Conservation (phyloP, 2,113 vertebrate genomes). For the Chrysochloris asiatica region DNA sequence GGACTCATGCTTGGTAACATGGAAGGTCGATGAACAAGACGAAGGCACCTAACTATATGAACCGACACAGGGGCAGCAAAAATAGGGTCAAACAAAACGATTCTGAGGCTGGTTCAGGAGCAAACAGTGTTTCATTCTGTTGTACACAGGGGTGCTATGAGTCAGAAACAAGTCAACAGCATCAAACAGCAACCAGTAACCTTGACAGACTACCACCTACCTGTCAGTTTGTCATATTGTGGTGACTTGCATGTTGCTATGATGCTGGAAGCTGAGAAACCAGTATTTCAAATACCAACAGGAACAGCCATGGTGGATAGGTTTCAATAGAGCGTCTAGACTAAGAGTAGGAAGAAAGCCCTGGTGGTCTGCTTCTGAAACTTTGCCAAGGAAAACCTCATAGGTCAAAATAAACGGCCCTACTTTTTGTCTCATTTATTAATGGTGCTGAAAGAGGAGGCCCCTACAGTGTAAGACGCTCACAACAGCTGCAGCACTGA, state of each 20-base stretch:
- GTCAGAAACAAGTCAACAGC: too few relatives aligned
- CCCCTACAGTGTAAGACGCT: not conserved
- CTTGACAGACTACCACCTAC: too few relatives aligned
- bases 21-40: too few relatives aligned
- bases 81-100: too few relatives aligned
- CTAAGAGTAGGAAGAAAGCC: not conserved
- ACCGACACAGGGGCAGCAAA: too few relatives aligned
- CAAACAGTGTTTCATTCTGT: too few relatives aligned
- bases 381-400: not conserved
- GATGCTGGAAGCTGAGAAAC: not conserved
- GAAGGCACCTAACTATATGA: too few relatives aligned
- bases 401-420: not conserved
- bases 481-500: not conserved
- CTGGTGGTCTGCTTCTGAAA: not conserved
- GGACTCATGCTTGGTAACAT: too few relatives aligned
- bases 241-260: not conserved
- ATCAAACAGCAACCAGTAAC: too few relatives aligned
- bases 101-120: too few relatives aligned
- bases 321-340: not conserved
- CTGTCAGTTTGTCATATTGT: not conserved
- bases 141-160: too few relatives aligned
- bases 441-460: not conserved
- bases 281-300: not conserved
- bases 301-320: not conserved
- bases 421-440: not conserved